Evolutionary conservation across 2,113 vertebrate genomes (phyloP), one percentile per base, ranked within the genome.

Genomic region (Nymphicus hollandicus): DNA sequence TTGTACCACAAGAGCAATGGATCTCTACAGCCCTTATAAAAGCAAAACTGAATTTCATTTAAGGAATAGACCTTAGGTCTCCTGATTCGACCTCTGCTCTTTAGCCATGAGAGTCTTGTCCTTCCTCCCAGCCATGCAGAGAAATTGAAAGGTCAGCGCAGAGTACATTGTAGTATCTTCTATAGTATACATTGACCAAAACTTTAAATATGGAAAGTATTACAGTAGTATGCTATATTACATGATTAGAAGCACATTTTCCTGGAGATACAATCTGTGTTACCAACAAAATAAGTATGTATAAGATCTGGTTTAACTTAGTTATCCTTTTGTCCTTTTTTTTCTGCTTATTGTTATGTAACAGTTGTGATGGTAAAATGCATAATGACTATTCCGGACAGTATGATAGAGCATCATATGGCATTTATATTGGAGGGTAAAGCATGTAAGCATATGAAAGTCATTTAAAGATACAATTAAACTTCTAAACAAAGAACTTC

Each of bases 211-310:
- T 98, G 97, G 98, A 97, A 98, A 97, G 91, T 93, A 97, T 98
- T 98, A 97, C 55, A 89, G 91, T 89, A 91, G 93, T 91, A 93
- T 89, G 95, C 84, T 97, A 91, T 89, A 86, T 92, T 96, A 86
- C 91, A 69, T 97, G 95, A 98, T 98, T 97, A 95, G 93, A 98
- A 98, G 96, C 97, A 98, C 97, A 94, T 97, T 98, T 97, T 95
- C 63, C 94, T 94, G 85, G 85, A 97, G 97, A 98, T 98, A 97
- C 24, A 86, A 97, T 98, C 97, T 95, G 74, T 94, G 90, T 98
- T 97, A 95, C 96, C 96, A 97, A 93, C 94, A 97, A 96, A 97
- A 97, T 97, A 97, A 97, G 84, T 97, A 95, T 92, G 93, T 97
- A 96, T 88, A 77, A 91, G 87, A 94, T 94, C 97, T 98, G 96